Evolutionary conservation across 2,113 vertebrate species (phyloP), one percentile per base, ranked within the genome.

Genomic region (Varanus salvator): DNA sequence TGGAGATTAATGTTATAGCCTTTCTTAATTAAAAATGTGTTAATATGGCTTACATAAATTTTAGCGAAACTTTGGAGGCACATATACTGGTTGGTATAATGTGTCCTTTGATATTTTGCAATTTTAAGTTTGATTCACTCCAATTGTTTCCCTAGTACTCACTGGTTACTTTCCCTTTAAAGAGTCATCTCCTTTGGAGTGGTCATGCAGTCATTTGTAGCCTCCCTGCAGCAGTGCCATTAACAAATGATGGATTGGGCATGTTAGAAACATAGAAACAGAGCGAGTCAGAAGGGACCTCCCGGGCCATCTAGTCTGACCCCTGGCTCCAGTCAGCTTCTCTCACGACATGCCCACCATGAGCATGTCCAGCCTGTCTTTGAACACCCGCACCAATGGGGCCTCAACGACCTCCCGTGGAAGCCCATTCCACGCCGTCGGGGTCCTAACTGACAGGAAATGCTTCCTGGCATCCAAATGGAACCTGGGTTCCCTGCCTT

Each of bases 1-100:
- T 25, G 93, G 92, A 92, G 94, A 94, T 87, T 93, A 89, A 91
- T 60, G 92, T 88, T 77, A 76, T 90, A 83, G 64, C 50, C 74
- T 54, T 85, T 91, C 89, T 91, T 92, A 92, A 91, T 68, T 93
- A 94, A 66, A 69, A 77, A 86, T 83, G 4, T 80, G n/a, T 93
- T 93, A 21, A 87, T 87, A 23, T 91, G 75, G 94, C 90, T 60
- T 93, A 48, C 54, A 60, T 69, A 71, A 91, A 77, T 87, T 92
- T 83, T 77, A 92, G 92, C 89, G 44, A 87, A 92, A 85, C 34
- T 74, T 2, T 25, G 8, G 17, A 54, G 86, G 29, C 27, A 80
- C 3, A 60, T 60, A 75, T 21, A 82, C 0, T 50, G 75, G 89
- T 87, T 76, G 54, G 9, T 94, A 57, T 87, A 29, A 75, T 80